These are phyloP conservation scores for Sebastolobus altivelis DNA, from an alignment of 2,797 vertebrate species.

Conservation along the genomic window DNA sequence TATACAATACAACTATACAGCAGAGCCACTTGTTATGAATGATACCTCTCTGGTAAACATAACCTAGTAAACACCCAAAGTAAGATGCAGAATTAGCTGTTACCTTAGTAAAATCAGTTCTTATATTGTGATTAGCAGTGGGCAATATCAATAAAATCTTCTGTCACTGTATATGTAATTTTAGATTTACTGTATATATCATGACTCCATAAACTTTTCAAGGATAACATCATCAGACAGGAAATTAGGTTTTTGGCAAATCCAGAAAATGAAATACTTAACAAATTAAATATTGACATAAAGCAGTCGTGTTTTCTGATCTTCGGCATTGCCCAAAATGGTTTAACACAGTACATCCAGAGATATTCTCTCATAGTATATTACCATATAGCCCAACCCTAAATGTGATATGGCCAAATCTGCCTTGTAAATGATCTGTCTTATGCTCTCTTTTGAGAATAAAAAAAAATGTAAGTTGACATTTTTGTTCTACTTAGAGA, in stretches of 20 bases:
- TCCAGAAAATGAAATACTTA: too few relatives aligned
- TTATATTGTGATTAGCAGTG: neutral
- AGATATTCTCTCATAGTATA: neutral
- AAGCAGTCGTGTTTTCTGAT: neutral
- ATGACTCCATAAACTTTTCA: neutral
- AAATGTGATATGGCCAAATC: too few relatives aligned
- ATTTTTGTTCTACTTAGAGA: neutral
- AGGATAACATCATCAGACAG: neutral
- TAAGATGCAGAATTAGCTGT: neutral
- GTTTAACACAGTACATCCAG: neutral
- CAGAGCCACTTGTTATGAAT: slow-evolving; percentile 22
- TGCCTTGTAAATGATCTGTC: neutral
- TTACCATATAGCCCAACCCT: too few relatives aligned
- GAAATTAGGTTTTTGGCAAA: too few relatives aligned
- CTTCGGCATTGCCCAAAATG: neutral
- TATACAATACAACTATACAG: slow-evolving; percentile 25
- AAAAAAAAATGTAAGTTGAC: neutral
- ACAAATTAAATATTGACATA: too few relatives aligned
- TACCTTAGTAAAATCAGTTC: neutral
- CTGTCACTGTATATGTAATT: neutral
- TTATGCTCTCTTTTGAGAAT: neutral
- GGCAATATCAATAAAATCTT: neutral
- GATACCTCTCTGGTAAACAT: neutral
- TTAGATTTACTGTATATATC: too few relatives aligned
- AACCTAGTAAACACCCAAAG: neutral